Percentiles rank a stretch among this genome's conserved stretches.
phyloP scores from a whole-genome alignment of 1,140 invertebrate species.

The Drosophila rufa region DNA sequence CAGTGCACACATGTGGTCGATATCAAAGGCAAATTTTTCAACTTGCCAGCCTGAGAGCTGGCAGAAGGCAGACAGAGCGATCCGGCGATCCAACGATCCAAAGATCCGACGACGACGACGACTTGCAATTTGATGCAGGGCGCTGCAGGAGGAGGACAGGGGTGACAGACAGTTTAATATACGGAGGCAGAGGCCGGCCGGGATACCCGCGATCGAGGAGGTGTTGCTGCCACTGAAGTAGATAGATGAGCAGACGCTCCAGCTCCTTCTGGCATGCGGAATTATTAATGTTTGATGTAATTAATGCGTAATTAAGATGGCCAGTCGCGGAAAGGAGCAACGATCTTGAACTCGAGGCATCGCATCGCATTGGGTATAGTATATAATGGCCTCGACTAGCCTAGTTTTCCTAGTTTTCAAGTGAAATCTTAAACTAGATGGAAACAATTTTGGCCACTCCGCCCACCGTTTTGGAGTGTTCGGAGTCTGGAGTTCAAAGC shows the following conservation, averaged over 20 bases:
- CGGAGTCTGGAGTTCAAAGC: slow-evolving; percentile 60
- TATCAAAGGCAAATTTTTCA: slow-evolving; percentile 79
- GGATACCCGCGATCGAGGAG: slow-evolving; percentile 56
- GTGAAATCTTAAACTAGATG: slow-evolving; percentile 18
- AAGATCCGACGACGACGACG: slow-evolving; percentile 42
- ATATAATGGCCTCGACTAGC: slow-evolving; percentile 16
- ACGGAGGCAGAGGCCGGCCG: slow-evolving; percentile 21
- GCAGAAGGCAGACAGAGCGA: slow-evolving; percentile 31
- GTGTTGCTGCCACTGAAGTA: slow-evolving; percentile 75
- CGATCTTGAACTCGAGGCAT: slow-evolving; percentile 11
- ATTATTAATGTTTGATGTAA: slow-evolving; percentile 81
- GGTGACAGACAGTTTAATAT: slow-evolving; percentile 59
- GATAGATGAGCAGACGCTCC: slow-evolving; percentile 62
- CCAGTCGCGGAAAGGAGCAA: slow-evolving; percentile 38
- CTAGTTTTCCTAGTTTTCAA: slow-evolving; percentile 31
- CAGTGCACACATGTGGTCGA: slow-evolving; percentile 50
- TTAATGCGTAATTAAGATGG: slow-evolving; percentile 83
- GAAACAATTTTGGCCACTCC: slow-evolving; percentile 49
- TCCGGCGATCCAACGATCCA: slow-evolving; percentile 40
- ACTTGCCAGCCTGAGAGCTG: slow-evolving; percentile 43
- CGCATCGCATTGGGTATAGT: not conserved
- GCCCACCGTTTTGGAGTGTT: slow-evolving; percentile 37
- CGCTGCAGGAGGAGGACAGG: slow-evolving; percentile 34
- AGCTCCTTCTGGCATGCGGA: slow-evolving; percentile 52
- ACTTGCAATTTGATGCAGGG: slow-evolving; percentile 55